These are phyloP conservation scores for Scaptomyza pallida DNA, from an alignment of 1,140 invertebrate genomes.

Conservation along the genomic window DNA sequence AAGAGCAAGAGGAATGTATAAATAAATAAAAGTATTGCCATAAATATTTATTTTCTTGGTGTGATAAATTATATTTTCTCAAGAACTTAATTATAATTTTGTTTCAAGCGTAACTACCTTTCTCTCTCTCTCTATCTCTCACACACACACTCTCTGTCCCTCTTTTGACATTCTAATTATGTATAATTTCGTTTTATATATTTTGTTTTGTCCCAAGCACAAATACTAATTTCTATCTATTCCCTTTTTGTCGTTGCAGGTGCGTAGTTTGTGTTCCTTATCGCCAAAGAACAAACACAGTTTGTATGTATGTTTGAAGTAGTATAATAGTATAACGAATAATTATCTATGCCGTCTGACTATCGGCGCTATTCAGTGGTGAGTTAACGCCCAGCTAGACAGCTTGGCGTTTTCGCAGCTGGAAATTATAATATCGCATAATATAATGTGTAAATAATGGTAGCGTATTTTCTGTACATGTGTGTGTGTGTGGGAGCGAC, in stretches of 20 bases:
- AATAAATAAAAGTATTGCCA: neutral
- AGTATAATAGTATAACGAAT: constrained; percentile 32
- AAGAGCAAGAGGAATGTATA: neutral
- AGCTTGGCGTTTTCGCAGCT: constrained; percentile 54
- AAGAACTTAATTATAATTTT: neutral
- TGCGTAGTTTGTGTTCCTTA: constrained; percentile 55
- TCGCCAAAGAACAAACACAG: constrained; percentile 30
- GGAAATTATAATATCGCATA: constrained; percentile 56
- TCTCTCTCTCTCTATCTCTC: too few relatives aligned
- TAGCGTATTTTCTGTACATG: constrained; percentile 23
- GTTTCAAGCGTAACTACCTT: neutral
- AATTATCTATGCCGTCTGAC: constrained; percentile 28
- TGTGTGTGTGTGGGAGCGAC: constrained; percentile 50
- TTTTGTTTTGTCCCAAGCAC: neutral
- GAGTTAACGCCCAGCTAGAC: constrained; percentile 43
- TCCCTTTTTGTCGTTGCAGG: constrained; percentile 59
- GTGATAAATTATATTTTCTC: neutral
- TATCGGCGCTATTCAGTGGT: constrained; percentile 20
- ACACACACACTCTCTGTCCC: neutral
- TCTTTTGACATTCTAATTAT: neutral
- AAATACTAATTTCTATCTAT: constrained; percentile 57
- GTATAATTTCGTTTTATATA: neutral
- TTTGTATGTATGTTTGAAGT: too few relatives aligned
- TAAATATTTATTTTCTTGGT: neutral
- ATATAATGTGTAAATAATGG: constrained; percentile 64